Base-by-base conservation (phyloP, 2,113 vertebrate species). In the Girardinichthys multiradiatus region DNA sequence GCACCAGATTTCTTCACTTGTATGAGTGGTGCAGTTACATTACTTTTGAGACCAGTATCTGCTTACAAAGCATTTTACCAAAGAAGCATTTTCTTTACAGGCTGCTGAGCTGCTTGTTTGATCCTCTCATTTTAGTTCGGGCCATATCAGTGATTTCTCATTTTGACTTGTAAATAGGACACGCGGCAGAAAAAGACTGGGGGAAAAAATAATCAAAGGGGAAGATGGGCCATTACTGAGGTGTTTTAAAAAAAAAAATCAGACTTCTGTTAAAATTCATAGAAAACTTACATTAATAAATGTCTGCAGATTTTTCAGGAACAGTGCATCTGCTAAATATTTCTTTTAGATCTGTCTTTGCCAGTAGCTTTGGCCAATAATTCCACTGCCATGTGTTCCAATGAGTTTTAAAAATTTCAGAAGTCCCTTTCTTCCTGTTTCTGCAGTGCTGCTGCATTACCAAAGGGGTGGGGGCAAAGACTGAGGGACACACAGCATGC, bases 131-230 rank as follows among this genome's bases (percentile, higher is more conserved):
- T 83, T 70, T 19, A 64, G 69, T 75, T 72, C 67, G 81, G 78
- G 82, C 85, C 88, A 76, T 31, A 61, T 70, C 28, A 58, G 62
- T 15, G 69, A 59, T 72, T 74, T 76, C 54, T 64, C 68, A 27
- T 30, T 77, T 68, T 85, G 86, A 69, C 82, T 82, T 78, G 73
- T 80, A 83, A 90, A 89, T 63, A 65, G 79, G 77, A 87, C 77
- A 88, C 79, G 76, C 81, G 71, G 74, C 77, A 70, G 70, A 85
- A 31, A 63, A 80, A 69, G 17, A 57, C 27, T 37, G 75, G 33
- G 42, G 62, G 27, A 30, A 76, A 45, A 80, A 82, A 76, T 83
- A 73, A 84, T n/a, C n/a, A n/a, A n/a, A n/a, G n/a, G 64, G 58
- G 59, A 15, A n/a, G 30, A 51, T 35, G 31, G 12, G 51, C 29